Evolutionary conservation across 2,113 vertebrate species (phyloP).

Genomic region (Lichenostomus cassidix): DNA sequence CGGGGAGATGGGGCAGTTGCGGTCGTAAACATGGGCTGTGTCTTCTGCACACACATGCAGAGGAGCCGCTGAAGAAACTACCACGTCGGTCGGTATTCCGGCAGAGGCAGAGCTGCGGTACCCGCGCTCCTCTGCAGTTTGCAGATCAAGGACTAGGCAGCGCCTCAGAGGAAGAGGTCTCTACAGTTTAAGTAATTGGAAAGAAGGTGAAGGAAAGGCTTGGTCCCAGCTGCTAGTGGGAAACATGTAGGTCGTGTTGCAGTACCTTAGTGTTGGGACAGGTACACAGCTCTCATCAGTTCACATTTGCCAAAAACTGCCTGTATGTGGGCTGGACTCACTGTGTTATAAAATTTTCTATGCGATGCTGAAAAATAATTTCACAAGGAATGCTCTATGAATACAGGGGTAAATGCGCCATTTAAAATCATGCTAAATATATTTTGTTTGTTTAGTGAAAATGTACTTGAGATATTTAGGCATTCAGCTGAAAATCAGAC

Average conservation of each 20-base stretch:
- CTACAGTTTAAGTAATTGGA: background rate
- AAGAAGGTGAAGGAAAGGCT: background rate
- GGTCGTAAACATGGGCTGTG: background rate
- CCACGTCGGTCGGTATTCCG: background rate
- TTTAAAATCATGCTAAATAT: background rate
- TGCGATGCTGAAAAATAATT: background rate
- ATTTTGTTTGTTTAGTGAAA: background rate
- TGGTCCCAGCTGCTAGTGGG: background rate
- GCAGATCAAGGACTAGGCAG: background rate
- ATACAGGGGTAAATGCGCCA: background rate
- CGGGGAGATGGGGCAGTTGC: background rate
- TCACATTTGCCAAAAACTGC: background rate
- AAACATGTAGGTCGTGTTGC: rapidly evolving
- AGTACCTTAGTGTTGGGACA: rapidly evolving
- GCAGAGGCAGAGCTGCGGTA: background rate
- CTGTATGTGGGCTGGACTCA: background rate
- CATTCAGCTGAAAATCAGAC: background rate
- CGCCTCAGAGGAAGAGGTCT: background rate
- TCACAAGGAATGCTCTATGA: background rate
- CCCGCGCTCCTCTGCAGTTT: background rate
- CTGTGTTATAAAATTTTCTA: background rate
- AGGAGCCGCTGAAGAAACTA: background rate
- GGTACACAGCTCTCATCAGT: rapidly evolving
- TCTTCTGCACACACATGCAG: rapidly evolving
- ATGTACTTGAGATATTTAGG: background rate